phyloP scores from a whole-genome alignment of 2,888 invertebrate species.

The Hetaerina titia region DNA sequence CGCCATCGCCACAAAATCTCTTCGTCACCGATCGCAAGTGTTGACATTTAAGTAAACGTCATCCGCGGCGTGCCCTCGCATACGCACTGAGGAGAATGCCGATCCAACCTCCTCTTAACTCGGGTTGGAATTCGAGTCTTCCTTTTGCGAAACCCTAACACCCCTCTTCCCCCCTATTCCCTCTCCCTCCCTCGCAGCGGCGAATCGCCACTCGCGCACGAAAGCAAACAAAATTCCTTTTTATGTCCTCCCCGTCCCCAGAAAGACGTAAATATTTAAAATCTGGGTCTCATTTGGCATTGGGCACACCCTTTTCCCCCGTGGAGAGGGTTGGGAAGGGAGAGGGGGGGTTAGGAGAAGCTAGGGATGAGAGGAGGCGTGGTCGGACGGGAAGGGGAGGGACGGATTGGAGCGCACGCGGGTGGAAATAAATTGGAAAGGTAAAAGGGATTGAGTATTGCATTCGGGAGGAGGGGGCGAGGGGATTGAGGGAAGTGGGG shows the following conservation, averaged over 20 bases:
- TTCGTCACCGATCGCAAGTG: no score
- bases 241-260: constrained; percentile 1
- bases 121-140: no score
- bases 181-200: background rate
- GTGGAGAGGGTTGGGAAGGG: background rate
- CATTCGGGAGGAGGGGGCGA: background rate
- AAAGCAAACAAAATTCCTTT: constrained; percentile 19
- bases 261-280: constrained; percentile 20
- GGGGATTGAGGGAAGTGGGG: background rate
- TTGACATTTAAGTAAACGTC: no score
- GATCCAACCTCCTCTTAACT: no score
- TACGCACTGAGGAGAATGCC: no score
- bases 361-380: background rate
- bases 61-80: no score
- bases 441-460: constrained; percentile 35
- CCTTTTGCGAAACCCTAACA: no score
- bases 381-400: background rate
- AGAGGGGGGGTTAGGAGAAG: background rate
- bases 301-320: background rate
- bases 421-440: constrained; percentile 51
- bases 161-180: no score
- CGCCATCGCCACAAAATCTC: no score
- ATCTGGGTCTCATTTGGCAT: constrained; percentile 28
- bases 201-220: background rate
- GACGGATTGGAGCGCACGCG: background rate